A percentile compares a stretch with the other conserved stretches of the same genome.
These are phyloP conservation scores for Colinus virginianus DNA, from an alignment of 2,113 vertebrate species.

Conservation along the genomic window DNA sequence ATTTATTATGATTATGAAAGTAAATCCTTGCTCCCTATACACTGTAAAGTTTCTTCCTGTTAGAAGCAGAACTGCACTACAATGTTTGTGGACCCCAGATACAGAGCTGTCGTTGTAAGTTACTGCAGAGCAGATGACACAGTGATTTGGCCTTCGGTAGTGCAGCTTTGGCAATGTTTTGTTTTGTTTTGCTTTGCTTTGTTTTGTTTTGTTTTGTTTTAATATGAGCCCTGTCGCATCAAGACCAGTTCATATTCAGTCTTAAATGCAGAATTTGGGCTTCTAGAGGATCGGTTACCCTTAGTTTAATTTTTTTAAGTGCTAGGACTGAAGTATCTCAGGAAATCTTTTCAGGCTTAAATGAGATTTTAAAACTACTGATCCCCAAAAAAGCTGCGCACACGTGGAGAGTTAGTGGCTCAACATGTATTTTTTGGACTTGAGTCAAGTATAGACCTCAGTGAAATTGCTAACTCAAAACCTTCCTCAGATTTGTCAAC, in stretches of 20 bases:
- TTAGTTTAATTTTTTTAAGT: neutral
- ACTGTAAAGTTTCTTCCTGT: neutral
- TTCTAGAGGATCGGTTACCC: neutral
- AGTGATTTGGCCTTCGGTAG: neutral
- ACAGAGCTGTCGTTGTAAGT: neutral
- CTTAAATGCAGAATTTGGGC: neutral
- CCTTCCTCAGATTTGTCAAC: constrained; percentile 24
- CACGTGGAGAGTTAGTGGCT: constrained; percentile 2
- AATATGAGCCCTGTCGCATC: neutral
- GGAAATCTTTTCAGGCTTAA: neutral
- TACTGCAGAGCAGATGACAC: neutral
- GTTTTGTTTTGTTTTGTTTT: neutral
- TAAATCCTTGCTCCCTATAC: neutral
- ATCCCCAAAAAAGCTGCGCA: too few relatives aligned
- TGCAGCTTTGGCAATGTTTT: neutral
- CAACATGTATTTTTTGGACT: constrained; percentile 27
- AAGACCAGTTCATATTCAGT: neutral
- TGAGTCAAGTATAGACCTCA: constrained; percentile 26
- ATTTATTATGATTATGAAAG: neutral
- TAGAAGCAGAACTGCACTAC: neutral
- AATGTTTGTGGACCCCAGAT: neutral
- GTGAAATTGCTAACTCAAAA: constrained; percentile 11
- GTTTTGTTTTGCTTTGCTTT: too few relatives aligned
- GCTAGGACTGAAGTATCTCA: neutral
- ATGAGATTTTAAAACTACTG: too few relatives aligned